Conservation (phyloP, 2,113 vertebrate genomes). For the Sceloporus tristichus region DNA sequence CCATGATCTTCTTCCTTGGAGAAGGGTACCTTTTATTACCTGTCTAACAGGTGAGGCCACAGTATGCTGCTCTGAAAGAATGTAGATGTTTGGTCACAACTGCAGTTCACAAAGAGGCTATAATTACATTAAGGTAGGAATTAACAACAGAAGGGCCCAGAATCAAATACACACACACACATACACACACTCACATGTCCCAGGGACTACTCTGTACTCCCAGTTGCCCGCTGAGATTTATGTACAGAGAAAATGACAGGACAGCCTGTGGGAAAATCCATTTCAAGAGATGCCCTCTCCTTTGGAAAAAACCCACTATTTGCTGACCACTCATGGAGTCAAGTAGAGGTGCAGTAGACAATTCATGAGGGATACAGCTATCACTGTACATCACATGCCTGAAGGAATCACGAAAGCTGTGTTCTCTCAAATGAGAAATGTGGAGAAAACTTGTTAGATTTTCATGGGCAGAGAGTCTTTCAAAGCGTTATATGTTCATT, state of each 20-base stretch:
- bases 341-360: slow-evolving; percentile 68
- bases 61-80: background rate
- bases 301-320: background rate
- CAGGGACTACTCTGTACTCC: too few relatives aligned
- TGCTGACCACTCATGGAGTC: slow-evolving; percentile 57
- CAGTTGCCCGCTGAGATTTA: background rate
- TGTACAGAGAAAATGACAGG: background rate
- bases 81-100: background rate
- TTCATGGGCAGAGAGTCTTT: background rate
- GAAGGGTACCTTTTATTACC: too few relatives aligned
- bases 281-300: background rate
- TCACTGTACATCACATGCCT: slow-evolving; percentile 11
- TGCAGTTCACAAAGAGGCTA: background rate
- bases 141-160: background rate
- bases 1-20: too few relatives aligned
- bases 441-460: background rate
- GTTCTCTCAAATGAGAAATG: background rate
- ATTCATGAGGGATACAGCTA: slow-evolving; percentile 55
- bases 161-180: too few relatives aligned
- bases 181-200: too few relatives aligned
- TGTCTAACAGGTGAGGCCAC: too few relatives aligned
- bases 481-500: background rate
- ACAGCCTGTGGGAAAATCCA: background rate
- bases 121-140: background rate
- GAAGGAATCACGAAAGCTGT: background rate